Evolutionary conservation across 2,113 vertebrate species (phyloP).

Genomic region (Leucosticte australis): DNA sequence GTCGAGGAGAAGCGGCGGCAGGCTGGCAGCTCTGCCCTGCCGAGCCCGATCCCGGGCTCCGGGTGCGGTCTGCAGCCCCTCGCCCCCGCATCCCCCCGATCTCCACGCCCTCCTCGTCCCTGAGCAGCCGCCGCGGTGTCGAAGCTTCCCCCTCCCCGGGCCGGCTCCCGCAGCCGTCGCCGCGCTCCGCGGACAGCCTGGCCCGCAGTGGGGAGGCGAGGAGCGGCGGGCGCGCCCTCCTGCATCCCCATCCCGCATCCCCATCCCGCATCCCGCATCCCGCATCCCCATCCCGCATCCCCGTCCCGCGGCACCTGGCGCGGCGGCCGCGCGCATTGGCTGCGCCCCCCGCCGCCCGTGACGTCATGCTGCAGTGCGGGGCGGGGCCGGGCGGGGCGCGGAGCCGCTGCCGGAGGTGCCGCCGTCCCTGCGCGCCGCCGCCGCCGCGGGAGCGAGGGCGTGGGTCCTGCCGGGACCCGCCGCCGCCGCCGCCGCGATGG

Average conservation of each 20-base stretch:
- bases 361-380: slow-evolving; percentile 79
- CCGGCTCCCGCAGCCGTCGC: background rate
- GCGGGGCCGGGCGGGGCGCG: slow-evolving; percentile 24
- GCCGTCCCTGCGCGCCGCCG: background rate
- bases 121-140: background rate
- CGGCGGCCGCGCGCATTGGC: slow-evolving; percentile 54
- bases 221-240: background rate
- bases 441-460: background rate
- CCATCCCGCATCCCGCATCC: too few relatives aligned
- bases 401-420: background rate
- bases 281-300: background rate
- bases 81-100: too few relatives aligned
- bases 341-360: slow-evolving; percentile 60
- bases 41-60: background rate
- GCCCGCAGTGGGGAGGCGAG: background rate
- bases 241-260: too few relatives aligned
- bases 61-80: background rate
- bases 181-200: background rate
- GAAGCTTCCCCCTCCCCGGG: background rate
- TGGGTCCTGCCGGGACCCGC: background rate
- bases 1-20: background rate
- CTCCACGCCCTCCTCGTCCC: background rate
- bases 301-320: slow-evolving; percentile 62
- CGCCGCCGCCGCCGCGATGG: slow-evolving; percentile 1
- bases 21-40: background rate